phyloP scores from a whole-genome alignment of 2,888 invertebrate genomes.

The Gnatocerus cornutus region DNA sequence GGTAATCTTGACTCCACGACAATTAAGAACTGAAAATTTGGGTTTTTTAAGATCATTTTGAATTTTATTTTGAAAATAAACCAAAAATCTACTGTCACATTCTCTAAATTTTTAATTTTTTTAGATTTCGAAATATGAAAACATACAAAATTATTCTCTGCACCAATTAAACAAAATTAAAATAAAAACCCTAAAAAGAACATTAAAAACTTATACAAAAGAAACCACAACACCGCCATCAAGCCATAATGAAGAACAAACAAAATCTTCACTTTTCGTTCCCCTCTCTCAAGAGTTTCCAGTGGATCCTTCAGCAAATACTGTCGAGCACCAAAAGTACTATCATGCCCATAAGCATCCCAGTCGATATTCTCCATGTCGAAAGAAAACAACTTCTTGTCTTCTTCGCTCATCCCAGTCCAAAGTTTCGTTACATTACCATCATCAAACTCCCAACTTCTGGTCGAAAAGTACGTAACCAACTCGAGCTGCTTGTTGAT shows the following conservation, averaged over 20 bases:
- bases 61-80: no score
- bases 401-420: slow-evolving; percentile 74
- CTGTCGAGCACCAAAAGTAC: slow-evolving; percentile 82
- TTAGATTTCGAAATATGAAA: no score
- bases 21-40: no score
- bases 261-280: background rate
- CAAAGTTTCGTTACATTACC: slow-evolving; percentile 76
- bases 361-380: slow-evolving; percentile 80
- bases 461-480: slow-evolving; percentile 84
- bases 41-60: no score
- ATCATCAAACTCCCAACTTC: slow-evolving; percentile 83
- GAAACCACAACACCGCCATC: slow-evolving; percentile 9
- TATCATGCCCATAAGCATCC: slow-evolving; percentile 81
- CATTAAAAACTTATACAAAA: slow-evolving; percentile 12
- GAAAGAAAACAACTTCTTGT: slow-evolving; percentile 77
- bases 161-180: slow-evolving; percentile 60
- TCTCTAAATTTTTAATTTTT: no score
- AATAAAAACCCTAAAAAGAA: background rate
- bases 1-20: no score
- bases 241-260: slow-evolving; percentile 22
- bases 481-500: slow-evolving; percentile 74
- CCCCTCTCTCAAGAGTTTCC: slow-evolving; percentile 80
- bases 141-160: no score
- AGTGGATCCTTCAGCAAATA: slow-evolving; percentile 87
- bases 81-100: no score